A percentile compares a stretch with the other conserved stretches of the same genome.
Evolutionary conservation across 2,888 invertebrate species (phyloP).

Genomic region (Mesopsocus fuscifrons): DNA sequence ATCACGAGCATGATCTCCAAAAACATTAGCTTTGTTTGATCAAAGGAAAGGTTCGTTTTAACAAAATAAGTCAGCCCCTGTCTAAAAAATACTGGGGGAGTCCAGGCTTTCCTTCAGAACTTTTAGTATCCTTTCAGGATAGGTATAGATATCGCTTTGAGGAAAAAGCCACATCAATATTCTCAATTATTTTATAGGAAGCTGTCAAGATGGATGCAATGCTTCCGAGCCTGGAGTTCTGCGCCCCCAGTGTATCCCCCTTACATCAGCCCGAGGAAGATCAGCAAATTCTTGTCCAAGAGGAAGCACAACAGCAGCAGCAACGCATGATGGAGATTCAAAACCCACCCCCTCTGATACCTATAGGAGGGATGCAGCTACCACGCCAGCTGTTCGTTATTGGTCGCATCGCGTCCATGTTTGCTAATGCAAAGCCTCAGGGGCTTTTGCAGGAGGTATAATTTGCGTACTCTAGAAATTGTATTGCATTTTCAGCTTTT

Average conservation of each 20-base stretch:
- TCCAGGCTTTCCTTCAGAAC: too few relatives aligned
- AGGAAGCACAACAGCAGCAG: slow-evolving; percentile 49
- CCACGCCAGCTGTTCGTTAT: slow-evolving; percentile 59
- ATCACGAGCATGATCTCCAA: too few relatives aligned
- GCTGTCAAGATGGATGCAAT: slow-evolving; percentile 79
- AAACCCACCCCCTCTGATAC: slow-evolving; percentile 38
- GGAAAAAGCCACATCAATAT: too few relatives aligned
- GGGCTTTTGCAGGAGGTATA: slow-evolving; percentile 77
- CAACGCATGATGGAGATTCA: slow-evolving; percentile 26
- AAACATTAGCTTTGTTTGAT: too few relatives aligned
- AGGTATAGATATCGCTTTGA: too few relatives aligned
- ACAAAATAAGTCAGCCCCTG: too few relatives aligned
- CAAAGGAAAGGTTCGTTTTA: too few relatives aligned
- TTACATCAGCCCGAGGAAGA: slow-evolving; percentile 81
- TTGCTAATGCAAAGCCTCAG: slow-evolving; percentile 50
- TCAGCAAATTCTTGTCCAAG: slow-evolving; percentile 72
- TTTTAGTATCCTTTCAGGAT: too few relatives aligned
- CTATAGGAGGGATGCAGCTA: slow-evolving; percentile 29
- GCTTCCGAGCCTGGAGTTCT: slow-evolving; percentile 74
- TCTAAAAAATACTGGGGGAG: too few relatives aligned
- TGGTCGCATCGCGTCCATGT: slow-evolving; percentile 39
- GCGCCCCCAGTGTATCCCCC: slow-evolving; percentile 79
- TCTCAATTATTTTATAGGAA: too few relatives aligned
- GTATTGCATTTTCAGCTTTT: background rate
- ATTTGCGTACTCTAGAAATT: slow-evolving; percentile 46